Base-by-base conservation (phyloP, 2,113 vertebrate species). In the Pyrgilauda ruficollis region DNA sequence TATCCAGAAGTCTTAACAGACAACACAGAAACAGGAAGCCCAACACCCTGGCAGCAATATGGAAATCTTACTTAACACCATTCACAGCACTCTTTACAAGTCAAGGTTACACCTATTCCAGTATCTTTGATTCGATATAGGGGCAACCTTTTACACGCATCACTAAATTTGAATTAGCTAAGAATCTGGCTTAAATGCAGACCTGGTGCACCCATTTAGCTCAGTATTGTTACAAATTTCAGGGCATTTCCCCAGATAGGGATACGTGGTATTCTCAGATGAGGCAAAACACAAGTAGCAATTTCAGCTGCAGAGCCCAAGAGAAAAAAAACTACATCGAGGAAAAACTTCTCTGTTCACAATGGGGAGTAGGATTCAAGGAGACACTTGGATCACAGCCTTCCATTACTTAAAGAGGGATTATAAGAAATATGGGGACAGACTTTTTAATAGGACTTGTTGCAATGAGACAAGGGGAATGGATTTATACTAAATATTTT, bases 401-500 rank as follows among this genome's bases (percentile, higher is more conserved):
- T 72, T 61, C 23, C 41, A 64, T 7, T 13, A 70, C 18, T 30
- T 72, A 35, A 21, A 50, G 7, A 11, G 8, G 6, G 16, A 15
- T 41, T 31, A 9, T 4, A 62, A 72, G 11, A 75, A 61, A 66
- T 35, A 43, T 6, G 7, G 8, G 22, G 12, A 44, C 21, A 81
- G 18, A 70, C 13, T 22, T 49, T 53, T 39, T 9, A 33, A 15
- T 11, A 44, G 2, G 4, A 28, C 15, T 41, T 81, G 15, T 2
- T 28, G 28, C 0, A 0, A 55, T 3, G 6, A 5, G 18, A 72
- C 33, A 62, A 35, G 11, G 8, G 27, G 23, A 50, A 58, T 0
- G 0, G 13, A n/a, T 62, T 77, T n/a, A 55, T 30, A 35, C 18
- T 10, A 17, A 7, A 46, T 28, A 39, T n/a, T 16, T 35, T 39